phyloP scores from a whole-genome alignment of 1,140 invertebrate species.

The Calycopis cecrops region DNA sequence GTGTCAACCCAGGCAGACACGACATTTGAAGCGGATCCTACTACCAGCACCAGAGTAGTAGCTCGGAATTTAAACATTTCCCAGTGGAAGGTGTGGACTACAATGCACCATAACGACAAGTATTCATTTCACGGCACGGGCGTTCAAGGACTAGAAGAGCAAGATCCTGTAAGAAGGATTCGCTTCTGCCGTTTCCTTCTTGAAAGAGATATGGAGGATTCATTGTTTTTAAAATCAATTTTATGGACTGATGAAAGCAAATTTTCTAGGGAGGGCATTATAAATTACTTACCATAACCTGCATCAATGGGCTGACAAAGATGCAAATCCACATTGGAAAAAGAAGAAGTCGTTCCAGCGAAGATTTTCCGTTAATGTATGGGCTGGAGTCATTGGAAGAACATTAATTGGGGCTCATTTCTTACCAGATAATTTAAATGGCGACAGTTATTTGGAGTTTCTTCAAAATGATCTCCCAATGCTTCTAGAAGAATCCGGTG shows the following conservation, averaged over 20 bases:
- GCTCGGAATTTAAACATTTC: neutral
- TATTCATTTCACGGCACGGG: slow-evolving; percentile 7
- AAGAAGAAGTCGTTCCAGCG: slow-evolving; percentile 5
- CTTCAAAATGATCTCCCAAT: too few relatives aligned
- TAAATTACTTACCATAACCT: slow-evolving; percentile 13
- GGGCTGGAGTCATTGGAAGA: slow-evolving; percentile 20
- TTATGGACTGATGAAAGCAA: slow-evolving; percentile 11
- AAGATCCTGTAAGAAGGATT: slow-evolving; percentile 11
- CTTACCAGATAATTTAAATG: too few relatives aligned
- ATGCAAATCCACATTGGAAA: slow-evolving; percentile 10
- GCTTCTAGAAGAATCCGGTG: too few relatives aligned
- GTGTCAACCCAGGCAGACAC: neutral
- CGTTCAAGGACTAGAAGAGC: slow-evolving; percentile 7
- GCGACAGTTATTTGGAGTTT: too few relatives aligned
- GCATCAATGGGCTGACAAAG: slow-evolving; percentile 12
- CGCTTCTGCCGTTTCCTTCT: slow-evolving; percentile 8
- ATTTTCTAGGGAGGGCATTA: slow-evolving; percentile 3
- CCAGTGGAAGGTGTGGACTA: slow-evolving; percentile 6
- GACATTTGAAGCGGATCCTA: neutral
- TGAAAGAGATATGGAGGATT: slow-evolving; percentile 9
- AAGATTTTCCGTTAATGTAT: slow-evolving; percentile 17
- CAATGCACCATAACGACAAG: slow-evolving; percentile 8
- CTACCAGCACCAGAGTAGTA: neutral
- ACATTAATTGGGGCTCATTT: slow-evolving; percentile 15
- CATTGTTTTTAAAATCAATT: neutral